Base-by-base conservation (phyloP, 2,888 invertebrate species). In the Isotomurus palustris region DNA sequence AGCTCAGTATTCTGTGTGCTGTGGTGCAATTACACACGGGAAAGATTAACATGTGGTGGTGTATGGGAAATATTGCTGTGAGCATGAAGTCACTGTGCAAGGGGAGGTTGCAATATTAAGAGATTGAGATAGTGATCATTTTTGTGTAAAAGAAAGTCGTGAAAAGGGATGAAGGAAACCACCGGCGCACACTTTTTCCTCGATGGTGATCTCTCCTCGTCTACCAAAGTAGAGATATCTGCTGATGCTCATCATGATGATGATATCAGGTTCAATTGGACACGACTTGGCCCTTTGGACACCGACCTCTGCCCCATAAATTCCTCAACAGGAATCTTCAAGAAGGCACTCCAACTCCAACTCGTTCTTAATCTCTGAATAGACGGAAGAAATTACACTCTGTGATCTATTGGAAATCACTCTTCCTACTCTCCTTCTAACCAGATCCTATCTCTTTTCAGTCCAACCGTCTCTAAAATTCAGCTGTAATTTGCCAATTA, bases 251-350 rank as follows among this genome's bases (percentile, higher is more conserved):
- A 14, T 17, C 14, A 24, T 44, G 44, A 25, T 44, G 53, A 53
- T 53, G 45, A 53, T 45, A 53, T 53, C 53, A 43, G 53, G 36
- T 28, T 53, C 17, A 53, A 58, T 58, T 50, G 53, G 40, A 48
- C 59, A 59, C 59, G 59, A 59, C 55, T 49, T 59, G 52, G 47
- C 51, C 59, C 52, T 59, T 59, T 55, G 59, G 59, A 55, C 45
- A 56, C 40, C 53, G 55, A 59, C 59, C 59, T 59, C 36, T 59
- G 49, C 24, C 58, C 58, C 50, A 44, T 27, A 54, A 58, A 53
- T 58, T 53, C 58, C 47, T 58, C 52, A 48, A 41, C 48, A 24
- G 19, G 36, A 32, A 38, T 38, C 25, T 35, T 25, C 28, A 19
- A 38, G 38, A 38, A 4, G 6, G n/a, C n/a, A n/a, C n/a, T n/a